Percentiles rank a stretch among this genome's conserved stretches.
Evolutionary conservation across 2,113 vertebrate species (phyloP).

Genomic region (Gobius niger): DNA sequence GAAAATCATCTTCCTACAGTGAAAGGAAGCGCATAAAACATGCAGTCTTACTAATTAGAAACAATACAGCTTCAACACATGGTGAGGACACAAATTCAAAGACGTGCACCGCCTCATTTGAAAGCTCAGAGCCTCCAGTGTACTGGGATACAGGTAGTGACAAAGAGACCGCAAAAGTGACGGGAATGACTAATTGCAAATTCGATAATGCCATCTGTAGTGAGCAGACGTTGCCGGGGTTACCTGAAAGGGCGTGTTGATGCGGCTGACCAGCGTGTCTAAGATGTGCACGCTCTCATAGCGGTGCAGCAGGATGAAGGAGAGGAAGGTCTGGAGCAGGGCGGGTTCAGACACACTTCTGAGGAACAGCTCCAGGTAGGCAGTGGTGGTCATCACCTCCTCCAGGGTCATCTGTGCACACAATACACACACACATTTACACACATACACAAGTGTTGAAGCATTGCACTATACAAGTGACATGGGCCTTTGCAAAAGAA

Average conservation of each 20-base stretch:
- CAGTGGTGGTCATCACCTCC: slow-evolving; percentile 97
- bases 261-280: slow-evolving; percentile 92
- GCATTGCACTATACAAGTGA: no score
- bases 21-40: no score
- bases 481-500: background rate
- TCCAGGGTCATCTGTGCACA: slow-evolving; percentile 86
- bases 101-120: no score
- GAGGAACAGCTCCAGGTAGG: slow-evolving; percentile 93
- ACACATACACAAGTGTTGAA: no score
- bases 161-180: no score
- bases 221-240: background rate
- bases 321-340: slow-evolving; percentile 92
- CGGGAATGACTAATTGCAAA: no score
- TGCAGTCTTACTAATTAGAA: no score
- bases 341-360: slow-evolving; percentile 88
- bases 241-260: slow-evolving; percentile 97
- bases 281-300: slow-evolving; percentile 92
- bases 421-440: background rate
- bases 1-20: background rate
- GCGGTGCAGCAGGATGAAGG: slow-evolving; percentile 89
- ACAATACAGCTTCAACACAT: no score
- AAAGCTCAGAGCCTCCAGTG: no score
- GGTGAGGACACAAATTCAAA: no score
- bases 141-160: no score
- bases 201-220: no score